Evolutionary conservation across 2,888 invertebrate genomes (phyloP), one percentile per base, ranked within the genome.

Genomic region (Kryphioiulus occultus): DNA sequence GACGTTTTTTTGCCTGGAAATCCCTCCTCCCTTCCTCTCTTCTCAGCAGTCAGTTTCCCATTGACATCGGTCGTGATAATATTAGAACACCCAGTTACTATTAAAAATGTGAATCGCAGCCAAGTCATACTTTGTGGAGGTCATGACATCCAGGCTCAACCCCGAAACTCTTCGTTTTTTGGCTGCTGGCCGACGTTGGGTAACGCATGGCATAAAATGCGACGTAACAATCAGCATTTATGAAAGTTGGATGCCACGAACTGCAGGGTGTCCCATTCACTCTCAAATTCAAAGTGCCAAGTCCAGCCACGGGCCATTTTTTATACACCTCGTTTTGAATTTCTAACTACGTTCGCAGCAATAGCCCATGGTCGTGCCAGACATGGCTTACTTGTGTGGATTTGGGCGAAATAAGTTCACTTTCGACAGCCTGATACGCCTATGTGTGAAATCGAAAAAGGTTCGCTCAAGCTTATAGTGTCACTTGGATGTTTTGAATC

Each of bases 201-300:
- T 59, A 5, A n/a, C n/a, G 59, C 59, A n/a, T 59, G 7, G 17
- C 59, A 47, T 47, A 59, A 59, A 59, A 59, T 59, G 22, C 59
- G 59, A 59, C 59, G 59, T 22, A 59, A 59, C 59, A 59, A 59
- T 59, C 59, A 10, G 59, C 59, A 22, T 59, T 59, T 59, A 59
- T 59, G 59, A 59, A 22, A 22, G 22, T 59, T 59, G 59, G 59
- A 59, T 59, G 59, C 59, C 59, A 59, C 59, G 59, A 59, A 59
- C 59, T 59, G 59, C 59, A 59, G 59, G 59, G 59, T 59, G 59
- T 59, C 59, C 59, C 59, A 59, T 59, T 59, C 59, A 59, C 59
- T 59, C 59, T n/a, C 59, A 22, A 17, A 59, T 59, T 59, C 59
- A 59, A 59, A 59, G 59, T 59, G 59, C 59, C 59, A 59, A 59